Percentiles rank a stretch among this genome's conserved stretches.
These are phyloP conservation scores for Anthopleura sola DNA, from an alignment of 64 coral and sea anemone genomes.

Conservation along the genomic window DNA sequence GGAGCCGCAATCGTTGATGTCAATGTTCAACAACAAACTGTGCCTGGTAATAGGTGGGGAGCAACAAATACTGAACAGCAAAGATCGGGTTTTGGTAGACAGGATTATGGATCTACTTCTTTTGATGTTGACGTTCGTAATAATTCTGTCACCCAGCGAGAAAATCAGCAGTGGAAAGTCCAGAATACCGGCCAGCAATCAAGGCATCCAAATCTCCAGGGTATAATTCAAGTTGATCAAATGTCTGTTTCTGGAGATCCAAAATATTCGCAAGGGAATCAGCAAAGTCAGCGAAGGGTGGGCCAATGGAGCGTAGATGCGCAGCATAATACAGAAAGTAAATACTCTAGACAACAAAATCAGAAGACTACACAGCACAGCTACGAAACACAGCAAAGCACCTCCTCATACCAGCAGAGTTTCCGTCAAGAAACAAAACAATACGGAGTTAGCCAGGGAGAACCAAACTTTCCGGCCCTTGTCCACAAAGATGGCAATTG, in stretches of 20 bases:
- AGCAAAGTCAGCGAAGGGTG: neutral
- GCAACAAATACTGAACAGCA: neutral
- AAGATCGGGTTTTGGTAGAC: neutral
- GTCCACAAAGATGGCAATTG: conserved; percentile 1
- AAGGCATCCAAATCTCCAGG: too few relatives aligned
- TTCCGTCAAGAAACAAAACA: neutral
- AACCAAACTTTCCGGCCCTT: conserved; percentile 4
- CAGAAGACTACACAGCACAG: neutral
- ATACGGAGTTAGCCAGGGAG: neutral
- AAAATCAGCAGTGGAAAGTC: neutral
- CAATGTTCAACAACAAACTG: neutral
- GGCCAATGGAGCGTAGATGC: neutral
- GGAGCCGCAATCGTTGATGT: neutral
- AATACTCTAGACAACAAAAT: neutral
- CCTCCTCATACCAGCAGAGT: conserved; percentile 11
- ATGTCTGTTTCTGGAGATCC: neutral
- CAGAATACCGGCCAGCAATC: neutral
- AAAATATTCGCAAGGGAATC: neutral
- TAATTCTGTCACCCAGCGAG: too few relatives aligned
- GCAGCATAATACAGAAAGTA: neutral
- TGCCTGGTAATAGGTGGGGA: neutral
- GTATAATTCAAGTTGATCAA: too few relatives aligned
- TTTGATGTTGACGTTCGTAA: neutral
- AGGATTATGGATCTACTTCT: neutral
- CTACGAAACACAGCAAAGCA: conserved; percentile 5